Percentiles rank a stretch among this genome's conserved stretches.
These are phyloP conservation scores for Mus caroli DNA, from an alignment of 2,797 vertebrate species.

Conservation along the genomic window DNA sequence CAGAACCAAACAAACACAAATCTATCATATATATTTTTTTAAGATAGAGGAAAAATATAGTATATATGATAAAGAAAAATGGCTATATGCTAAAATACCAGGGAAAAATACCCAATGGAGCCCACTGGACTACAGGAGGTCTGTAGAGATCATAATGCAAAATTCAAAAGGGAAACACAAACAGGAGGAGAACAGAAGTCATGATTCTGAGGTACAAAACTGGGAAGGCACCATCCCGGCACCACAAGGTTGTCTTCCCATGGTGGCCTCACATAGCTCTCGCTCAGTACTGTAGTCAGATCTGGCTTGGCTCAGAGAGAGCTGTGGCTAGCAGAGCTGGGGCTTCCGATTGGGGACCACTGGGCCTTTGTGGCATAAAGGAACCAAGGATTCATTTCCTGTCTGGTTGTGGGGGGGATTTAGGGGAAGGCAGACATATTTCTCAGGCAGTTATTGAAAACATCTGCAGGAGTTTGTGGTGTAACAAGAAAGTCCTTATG, in stretches of 20 bases:
- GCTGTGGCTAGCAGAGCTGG: neutral
- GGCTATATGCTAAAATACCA: neutral
- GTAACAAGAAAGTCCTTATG: neutral
- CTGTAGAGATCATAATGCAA: neutral
- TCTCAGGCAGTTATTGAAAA: conserved; percentile 37
- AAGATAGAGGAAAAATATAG: conserved; percentile 26
- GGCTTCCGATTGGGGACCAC: neutral
- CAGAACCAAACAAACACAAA: neutral
- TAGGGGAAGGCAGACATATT: neutral
- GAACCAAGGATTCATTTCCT: neutral
- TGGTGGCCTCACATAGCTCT: neutral
- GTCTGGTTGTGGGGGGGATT: neutral
- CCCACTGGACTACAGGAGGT: neutral
- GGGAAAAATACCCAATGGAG: neutral
- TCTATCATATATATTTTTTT: neutral
- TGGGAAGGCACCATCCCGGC: neutral
- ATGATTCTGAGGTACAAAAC: neutral
- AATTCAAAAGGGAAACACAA: neutral
- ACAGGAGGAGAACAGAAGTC: neutral
- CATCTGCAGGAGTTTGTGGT: neutral
- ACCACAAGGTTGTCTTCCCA: neutral
- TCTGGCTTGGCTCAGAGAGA: conserved; percentile 8
- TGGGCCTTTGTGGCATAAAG: neutral
- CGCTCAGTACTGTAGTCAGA: neutral
- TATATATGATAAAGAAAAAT: conserved; percentile 30